phyloP scores from a whole-genome alignment of 2,888 invertebrate species.

The Lasioglossum pauxillum region DNA sequence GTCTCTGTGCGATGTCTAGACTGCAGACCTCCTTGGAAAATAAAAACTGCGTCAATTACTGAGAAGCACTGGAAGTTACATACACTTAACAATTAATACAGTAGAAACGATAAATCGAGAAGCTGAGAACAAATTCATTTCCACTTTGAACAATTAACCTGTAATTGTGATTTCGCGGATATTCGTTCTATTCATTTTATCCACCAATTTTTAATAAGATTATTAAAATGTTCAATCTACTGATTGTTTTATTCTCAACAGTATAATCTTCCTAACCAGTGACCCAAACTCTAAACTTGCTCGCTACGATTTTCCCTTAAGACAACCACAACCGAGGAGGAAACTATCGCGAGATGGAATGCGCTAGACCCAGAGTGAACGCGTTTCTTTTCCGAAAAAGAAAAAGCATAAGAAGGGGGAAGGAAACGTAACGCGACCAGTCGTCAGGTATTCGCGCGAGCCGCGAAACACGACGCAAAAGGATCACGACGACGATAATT shows the following conservation, averaged over 20 bases:
- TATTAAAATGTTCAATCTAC: neutral
- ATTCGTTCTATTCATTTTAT: neutral
- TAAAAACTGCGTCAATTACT: neutral
- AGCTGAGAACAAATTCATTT: neutral
- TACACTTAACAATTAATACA: neutral
- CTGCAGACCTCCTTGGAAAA: neutral
- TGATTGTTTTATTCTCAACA: neutral
- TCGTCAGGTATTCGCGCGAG: slow-evolving; percentile 38
- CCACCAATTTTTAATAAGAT: neutral
- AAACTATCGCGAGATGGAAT: slow-evolving; percentile 10
- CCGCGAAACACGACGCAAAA: slow-evolving; percentile 57
- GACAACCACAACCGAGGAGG: neutral
- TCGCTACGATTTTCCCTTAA: neutral
- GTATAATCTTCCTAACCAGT: neutral
- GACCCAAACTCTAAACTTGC: neutral
- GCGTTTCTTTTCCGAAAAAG: neutral
- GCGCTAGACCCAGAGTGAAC: neutral
- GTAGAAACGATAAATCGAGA: neutral
- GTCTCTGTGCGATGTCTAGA: slow-evolving; percentile 2
- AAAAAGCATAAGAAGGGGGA: neutral
- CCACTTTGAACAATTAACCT: neutral
- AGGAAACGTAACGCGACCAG: slow-evolving; percentile 20
- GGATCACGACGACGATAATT: slow-evolving; percentile 67
- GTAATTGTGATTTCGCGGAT: too few relatives aligned
- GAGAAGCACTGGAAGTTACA: neutral